Evolutionary conservation across 2,113 vertebrate species (phyloP).

Genomic region (Otus sunia): DNA sequence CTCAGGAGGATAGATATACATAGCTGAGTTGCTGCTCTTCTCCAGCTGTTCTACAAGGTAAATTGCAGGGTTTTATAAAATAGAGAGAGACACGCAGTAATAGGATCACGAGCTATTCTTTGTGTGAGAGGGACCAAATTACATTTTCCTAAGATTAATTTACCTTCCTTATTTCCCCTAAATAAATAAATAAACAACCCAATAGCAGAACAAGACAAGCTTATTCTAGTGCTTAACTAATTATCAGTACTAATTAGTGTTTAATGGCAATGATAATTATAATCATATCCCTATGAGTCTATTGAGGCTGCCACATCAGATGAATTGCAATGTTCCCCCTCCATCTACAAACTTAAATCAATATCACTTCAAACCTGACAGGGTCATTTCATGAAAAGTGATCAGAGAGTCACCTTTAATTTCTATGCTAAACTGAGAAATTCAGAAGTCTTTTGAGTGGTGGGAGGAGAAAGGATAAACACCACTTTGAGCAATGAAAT

Average conservation of each 20-base stretch:
- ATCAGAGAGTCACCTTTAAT: slow-evolving; percentile 26
- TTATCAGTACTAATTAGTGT: slow-evolving; percentile 57
- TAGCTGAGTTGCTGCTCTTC: neutral
- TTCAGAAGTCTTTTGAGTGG: slow-evolving; percentile 11
- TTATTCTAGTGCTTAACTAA: slow-evolving; percentile 49
- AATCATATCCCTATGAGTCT: neutral
- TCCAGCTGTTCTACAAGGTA: neutral
- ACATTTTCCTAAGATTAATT: slow-evolving; percentile 9
- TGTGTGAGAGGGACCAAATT: neutral
- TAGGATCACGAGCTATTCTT: neutral
- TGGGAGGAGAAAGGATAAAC: slow-evolving; percentile 19
- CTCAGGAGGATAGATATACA: neutral
- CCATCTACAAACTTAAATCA: neutral
- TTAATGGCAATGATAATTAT: slow-evolving; percentile 58
- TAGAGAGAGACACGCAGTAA: neutral
- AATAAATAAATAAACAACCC: slow-evolving; percentile 36
- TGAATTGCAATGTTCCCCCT: neutral
- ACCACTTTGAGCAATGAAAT: neutral
- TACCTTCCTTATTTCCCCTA: neutral
- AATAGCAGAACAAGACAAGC: neutral
- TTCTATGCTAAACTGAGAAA: slow-evolving; percentile 8
- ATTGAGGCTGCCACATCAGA: slow-evolving; percentile 20
- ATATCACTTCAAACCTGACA: slow-evolving; percentile 16
- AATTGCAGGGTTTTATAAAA: neutral
- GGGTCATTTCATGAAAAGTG: slow-evolving; percentile 20